These are phyloP conservation scores for Rotaria socialis DNA, from an alignment of 2,888 invertebrate species.

Conservation along the genomic window DNA sequence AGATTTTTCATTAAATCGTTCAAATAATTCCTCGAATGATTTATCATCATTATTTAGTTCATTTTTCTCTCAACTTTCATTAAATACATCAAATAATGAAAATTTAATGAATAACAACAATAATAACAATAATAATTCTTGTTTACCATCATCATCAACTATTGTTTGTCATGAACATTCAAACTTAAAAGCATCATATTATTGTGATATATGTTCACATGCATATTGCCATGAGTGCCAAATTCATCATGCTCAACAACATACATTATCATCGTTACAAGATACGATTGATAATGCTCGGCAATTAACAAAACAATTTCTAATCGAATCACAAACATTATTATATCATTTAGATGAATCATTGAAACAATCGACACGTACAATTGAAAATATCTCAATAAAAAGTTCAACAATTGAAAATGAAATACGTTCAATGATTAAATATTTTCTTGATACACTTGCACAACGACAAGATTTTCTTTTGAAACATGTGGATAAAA, in stretches of 20 bases:
- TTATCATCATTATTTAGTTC: not conserved
- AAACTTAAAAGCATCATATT: not conserved
- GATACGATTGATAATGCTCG: conserved; percentile 38
- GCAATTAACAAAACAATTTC: conserved; percentile 39
- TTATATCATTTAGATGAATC: conserved; percentile 42
- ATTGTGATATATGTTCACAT: conserved; percentile 29
- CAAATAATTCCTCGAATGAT: not conserved
- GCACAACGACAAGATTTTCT: conserved; percentile 39
- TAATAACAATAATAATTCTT: not conserved
- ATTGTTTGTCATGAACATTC: conserved; percentile 15
- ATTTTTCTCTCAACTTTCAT: not conserved
- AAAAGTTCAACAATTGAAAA: conserved; percentile 37
- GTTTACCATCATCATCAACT: not conserved
- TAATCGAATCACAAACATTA: conserved; percentile 42
- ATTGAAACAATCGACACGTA: conserved; percentile 42
- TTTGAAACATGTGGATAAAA: conserved; percentile 43
- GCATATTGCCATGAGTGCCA: conserved; percentile 31
- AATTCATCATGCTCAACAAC: conserved; percentile 1
- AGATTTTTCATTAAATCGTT: not conserved
- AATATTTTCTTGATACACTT: conserved; percentile 37
- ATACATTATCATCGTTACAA: not conserved
- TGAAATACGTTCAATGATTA: conserved; percentile 40
- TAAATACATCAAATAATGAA: not conserved
- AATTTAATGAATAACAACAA: not conserved
- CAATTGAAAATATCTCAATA: conserved; percentile 26